Evolutionary conservation across 2,888 invertebrate species (phyloP).

Genomic region (Eucriotettix oculatus): DNA sequence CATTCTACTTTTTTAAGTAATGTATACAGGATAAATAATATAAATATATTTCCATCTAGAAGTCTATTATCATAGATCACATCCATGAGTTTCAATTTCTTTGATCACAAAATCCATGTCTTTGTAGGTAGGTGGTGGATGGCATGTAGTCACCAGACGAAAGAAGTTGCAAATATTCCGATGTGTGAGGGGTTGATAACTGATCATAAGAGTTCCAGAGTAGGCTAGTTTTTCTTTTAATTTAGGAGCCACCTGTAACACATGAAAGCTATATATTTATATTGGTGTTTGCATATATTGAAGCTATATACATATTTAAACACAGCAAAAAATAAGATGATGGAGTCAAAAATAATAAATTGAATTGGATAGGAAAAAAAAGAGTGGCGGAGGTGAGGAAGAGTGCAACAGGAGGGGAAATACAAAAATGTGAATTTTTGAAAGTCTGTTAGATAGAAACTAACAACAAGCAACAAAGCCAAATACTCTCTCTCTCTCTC

Average conservation of each 20-base stretch:
- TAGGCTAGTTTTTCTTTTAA: slow-evolving; percentile 53
- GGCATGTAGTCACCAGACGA: slow-evolving; percentile 55
- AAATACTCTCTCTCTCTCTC: too few species aligned
- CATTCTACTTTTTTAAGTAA: neutral
- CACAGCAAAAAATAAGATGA: too few species aligned
- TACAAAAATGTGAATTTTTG: too few species aligned
- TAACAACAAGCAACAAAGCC: too few species aligned
- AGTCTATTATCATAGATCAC: neutral
- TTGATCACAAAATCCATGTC: slow-evolving; percentile 46
- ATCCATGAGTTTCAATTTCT: slow-evolving; percentile 44
- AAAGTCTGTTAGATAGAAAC: too few species aligned
- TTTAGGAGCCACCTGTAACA: slow-evolving; percentile 42
- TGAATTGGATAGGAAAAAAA: too few species aligned
- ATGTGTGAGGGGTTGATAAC: slow-evolving; percentile 49
- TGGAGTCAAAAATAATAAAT: too few species aligned
- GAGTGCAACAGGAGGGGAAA: too few species aligned
- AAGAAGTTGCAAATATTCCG: slow-evolving; percentile 55
- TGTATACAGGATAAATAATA: neutral
- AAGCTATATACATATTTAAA: too few species aligned
- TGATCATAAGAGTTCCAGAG: slow-evolving; percentile 53
- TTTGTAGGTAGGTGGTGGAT: slow-evolving; percentile 38
- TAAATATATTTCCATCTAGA: neutral
- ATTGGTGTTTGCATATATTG: too few species aligned
- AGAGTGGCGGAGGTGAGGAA: too few species aligned
- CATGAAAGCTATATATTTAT: too few species aligned